Evolutionary conservation across 2,888 invertebrate species (phyloP), one percentile per base, ranked within the genome.

Genomic region (Scelioninae gen. 1): DNA sequence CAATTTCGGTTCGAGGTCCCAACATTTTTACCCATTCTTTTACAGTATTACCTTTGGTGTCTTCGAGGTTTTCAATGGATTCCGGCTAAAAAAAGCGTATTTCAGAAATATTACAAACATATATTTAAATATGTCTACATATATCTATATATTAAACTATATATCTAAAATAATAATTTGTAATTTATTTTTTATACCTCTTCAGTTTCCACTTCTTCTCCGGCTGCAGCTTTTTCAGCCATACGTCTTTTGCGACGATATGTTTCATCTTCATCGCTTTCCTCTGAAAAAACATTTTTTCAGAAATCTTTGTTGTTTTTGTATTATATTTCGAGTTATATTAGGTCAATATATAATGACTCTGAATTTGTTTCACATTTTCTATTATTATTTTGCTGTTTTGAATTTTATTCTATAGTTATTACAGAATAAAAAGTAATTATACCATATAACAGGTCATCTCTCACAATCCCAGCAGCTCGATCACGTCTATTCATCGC

Each of bases 21-120:
- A 98, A 93, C 97, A 98, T 97, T 69, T 96, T 95, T 0, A 99
- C 98, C 98, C 99, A 99, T 89, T 99, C 99, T 88, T 97, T 96
- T 1, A 97, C 96, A 0, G 97, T 94, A 90, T 98, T 96, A 0
- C 99, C 99, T 91, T 98, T 98, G 5, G 98, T 98, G 88, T 99
- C 99, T 92, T 99, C 99, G 38, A 99, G 93, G 93, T 99, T 99
- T 92, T 99, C 99, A 84, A 99, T 98, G 71, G 98, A 97, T 93
- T 99, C 99, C 53, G 98, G 96, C 93, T 94, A 84, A 31, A 84
- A 84, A 60, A 4, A 45, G n/a, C n/a, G n/a, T n/a, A n/a, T n/a
- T n/a, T n/a, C n/a, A n/a, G n/a, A n/a, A n/a, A n/a, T n/a, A n/a
- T n/a, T n/a, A n/a, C n/a, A n/a, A n/a, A n/a, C n/a, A n/a, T n/a